Evolutionary conservation across 2,888 invertebrate species (phyloP), one percentile per base, ranked within the genome.

Genomic region (Acleris emargana): DNA sequence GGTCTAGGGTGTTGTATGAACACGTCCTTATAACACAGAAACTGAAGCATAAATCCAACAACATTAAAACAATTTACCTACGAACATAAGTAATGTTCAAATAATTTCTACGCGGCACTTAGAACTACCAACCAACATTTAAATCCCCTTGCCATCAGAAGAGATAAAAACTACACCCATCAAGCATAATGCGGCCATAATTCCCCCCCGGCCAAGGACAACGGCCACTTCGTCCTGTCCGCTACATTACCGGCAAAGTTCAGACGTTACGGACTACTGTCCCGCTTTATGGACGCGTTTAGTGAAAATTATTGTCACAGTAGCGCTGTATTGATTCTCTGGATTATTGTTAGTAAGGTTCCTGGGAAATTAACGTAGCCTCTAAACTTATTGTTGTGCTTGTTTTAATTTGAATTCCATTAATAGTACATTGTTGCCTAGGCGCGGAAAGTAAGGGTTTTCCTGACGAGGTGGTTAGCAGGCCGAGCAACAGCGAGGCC

Each of bases 211-310:
- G 72, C 72, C 67, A 67, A 67, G 82, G 79, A 78, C 81, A 80
- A 78, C 75, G 78, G 74, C 74, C 74, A 76, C 72, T 78, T 60
- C 62, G 71, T 67, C 71, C 76, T 73, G 76, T 76, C 76, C 73
- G 73, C 67, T 72, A 69, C 73, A 71, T 83, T 83, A 84, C 81
- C 74, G 79, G 68, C 68, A 62, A 84, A 84, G 72, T 84, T 85
- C 76, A 69, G 73, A 77, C 79, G 78, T 82, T 76, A 81, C 74
- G 72, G 76, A 78, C 79, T 79, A 82, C 80, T 78, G 76, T 78
- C 71, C 72, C 68, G 54, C 75, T 67, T 80, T 81, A 82, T 83
- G 73, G 76, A 69, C 75, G 73, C 68, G 75, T 79, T 81, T 80
- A 80, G 78, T 73, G 74, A 73, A 77, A 84, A 82, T 85, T 79